phyloP scores from a whole-genome alignment of 2,888 invertebrate species.

The Gastrophysa polygoni region DNA sequence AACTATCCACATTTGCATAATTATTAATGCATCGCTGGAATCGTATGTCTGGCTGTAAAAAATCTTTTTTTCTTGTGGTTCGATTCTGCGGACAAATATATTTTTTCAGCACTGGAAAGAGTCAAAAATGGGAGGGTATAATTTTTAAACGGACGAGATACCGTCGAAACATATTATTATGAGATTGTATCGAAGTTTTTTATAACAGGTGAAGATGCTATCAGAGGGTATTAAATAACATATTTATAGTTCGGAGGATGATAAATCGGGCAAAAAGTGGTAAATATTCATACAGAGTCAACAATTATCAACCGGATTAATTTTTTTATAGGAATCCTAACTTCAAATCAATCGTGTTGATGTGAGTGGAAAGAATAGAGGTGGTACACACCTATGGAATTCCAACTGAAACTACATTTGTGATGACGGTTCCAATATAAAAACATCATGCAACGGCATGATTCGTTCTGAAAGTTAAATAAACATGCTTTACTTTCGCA shows the following conservation, averaged over 20 bases:
- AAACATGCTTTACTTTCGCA: no score
- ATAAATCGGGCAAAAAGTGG: neutral
- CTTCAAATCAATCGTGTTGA: no score
- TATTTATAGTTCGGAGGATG: neutral
- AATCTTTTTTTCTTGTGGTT: slow-evolving; percentile 5
- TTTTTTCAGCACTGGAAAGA: slow-evolving; percentile 18
- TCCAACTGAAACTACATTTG: no score
- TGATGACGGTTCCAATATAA: no score
- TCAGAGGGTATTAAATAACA: slow-evolving; percentile 1
- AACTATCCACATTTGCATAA: slow-evolving; percentile 34
- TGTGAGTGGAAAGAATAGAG: no score
- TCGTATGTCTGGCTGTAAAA: slow-evolving; percentile 23
- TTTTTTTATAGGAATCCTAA: no score
- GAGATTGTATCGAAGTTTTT: slow-evolving; percentile 24
- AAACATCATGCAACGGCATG: no score
- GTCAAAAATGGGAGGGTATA: slow-evolving; percentile 27
- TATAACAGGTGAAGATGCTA: slow-evolving; percentile 21
- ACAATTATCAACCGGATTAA: no score
- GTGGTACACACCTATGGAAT: no score
- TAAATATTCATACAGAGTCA: neutral
- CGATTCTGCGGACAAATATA: slow-evolving; percentile 19
- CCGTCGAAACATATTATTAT: slow-evolving; percentile 26
- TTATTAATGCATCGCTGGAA: slow-evolving; percentile 32
- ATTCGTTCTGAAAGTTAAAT: no score
- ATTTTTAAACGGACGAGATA: slow-evolving; percentile 25